These are phyloP conservation scores for Musca vetustissima DNA, from an alignment of 1,140 invertebrate species.

Conservation along the genomic window DNA sequence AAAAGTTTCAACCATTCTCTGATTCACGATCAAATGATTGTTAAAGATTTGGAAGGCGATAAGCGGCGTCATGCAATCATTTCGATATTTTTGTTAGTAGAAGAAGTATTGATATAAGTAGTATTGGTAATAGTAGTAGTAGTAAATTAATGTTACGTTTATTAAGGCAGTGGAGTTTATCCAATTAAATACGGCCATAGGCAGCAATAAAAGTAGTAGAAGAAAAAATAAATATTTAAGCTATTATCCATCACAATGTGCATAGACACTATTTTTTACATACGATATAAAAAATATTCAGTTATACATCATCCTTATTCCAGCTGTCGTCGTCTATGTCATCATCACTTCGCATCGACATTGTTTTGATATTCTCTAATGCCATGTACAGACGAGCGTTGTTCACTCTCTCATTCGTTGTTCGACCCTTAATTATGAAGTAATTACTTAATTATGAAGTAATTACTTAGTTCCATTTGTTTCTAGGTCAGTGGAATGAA, in stretches of 20 bases:
- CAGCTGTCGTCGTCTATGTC: too few species aligned
- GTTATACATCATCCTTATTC: too few species aligned
- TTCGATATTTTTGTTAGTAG: slow-evolving; percentile 19
- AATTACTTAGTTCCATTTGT: too few species aligned
- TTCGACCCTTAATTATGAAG: too few species aligned
- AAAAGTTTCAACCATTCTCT: slow-evolving; percentile 27
- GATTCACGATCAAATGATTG: not conserved
- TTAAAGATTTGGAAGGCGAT: not conserved
- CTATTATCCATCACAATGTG: slow-evolving; percentile 2
- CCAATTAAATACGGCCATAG: slow-evolving; percentile 7
- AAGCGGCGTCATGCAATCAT: slow-evolving; percentile 16
- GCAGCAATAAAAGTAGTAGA: slow-evolving; percentile 16
- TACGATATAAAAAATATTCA: too few species aligned
- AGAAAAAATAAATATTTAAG: slow-evolving; percentile 20
- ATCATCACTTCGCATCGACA: too few species aligned
- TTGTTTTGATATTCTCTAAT: too few species aligned
- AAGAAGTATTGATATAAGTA: too few species aligned
- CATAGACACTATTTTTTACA: not conserved
- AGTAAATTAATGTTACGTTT: slow-evolving; percentile 9
- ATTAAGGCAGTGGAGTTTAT: not conserved
- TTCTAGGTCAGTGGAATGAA: too few species aligned
- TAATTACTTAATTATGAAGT: too few species aligned
- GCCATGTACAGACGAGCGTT: too few species aligned
- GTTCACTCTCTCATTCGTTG: too few species aligned
- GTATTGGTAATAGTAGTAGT: not conserved